Evolutionary conservation across 2,797 vertebrate genomes (phyloP).

Genomic region (Echiichthys vipera): DNA sequence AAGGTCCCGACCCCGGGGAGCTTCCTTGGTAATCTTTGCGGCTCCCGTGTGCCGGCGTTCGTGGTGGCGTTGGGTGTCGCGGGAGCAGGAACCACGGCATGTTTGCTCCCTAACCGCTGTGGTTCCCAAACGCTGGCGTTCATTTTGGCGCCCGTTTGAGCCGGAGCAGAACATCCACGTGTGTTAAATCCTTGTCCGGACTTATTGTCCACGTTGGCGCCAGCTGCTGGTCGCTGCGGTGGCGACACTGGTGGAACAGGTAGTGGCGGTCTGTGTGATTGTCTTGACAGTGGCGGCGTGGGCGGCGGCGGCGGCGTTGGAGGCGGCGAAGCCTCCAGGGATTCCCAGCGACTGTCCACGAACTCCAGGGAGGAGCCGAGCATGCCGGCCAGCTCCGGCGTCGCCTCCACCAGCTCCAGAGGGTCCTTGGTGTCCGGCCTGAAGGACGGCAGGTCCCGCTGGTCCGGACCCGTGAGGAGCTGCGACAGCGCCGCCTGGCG

Average conservation of each 20-base stretch:
- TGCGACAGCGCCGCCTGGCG: slow-evolving; percentile 92
- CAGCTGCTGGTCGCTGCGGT: not conserved
- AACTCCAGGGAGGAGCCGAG: slow-evolving; percentile 92
- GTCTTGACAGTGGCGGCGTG: slow-evolving; percentile 4
- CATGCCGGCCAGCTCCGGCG: slow-evolving; percentile 89
- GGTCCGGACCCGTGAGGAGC: slow-evolving; percentile 90
- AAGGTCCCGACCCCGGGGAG: not conserved
- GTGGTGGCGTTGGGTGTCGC: not conserved
- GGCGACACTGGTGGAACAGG: not conserved
- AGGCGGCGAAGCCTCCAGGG: slow-evolving; percentile 35
- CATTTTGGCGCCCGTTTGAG: slow-evolving; percentile 11
- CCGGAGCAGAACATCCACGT: not conserved
- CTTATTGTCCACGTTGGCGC: not conserved
- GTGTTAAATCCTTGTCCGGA: not conserved
- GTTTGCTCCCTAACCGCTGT: not conserved
- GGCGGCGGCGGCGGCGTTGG: slow-evolving; percentile 3
- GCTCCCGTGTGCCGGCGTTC: not conserved
- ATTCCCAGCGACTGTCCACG: slow-evolving; percentile 84
- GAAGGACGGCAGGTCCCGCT: slow-evolving; percentile 85
- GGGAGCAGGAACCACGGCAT: not conserved
- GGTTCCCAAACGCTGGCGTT: slow-evolving; percentile 31
- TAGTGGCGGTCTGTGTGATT: not conserved
- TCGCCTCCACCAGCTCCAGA: slow-evolving; percentile 93
- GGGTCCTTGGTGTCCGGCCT: slow-evolving; percentile 90
- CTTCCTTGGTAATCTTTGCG: not conserved